Base-by-base conservation (phyloP, 2,113 vertebrate species). In the Cheilinus undulatus region DNA sequence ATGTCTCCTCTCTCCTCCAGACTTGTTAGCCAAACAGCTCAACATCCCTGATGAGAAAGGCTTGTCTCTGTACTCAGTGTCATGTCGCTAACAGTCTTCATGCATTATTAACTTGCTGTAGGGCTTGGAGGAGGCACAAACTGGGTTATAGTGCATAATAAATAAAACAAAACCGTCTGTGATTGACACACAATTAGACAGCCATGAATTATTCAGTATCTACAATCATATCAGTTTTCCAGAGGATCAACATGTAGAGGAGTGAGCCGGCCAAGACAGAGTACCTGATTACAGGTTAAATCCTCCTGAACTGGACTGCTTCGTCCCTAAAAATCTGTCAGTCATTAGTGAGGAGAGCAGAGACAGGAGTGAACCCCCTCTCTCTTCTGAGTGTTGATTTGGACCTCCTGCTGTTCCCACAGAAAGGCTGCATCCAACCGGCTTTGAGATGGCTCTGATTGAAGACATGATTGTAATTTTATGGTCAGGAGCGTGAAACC, bases 401-500 rank as follows among this genome's bases (percentile, higher is more conserved):
- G 80, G 84, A 85, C 78, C 76, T 76, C 89, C 86, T 54, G 85
- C 68, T n/a, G 67, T 34, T 85, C 46, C 63, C 71, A 49, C 54
- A 86, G 74, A 92, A 84, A 85, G 74, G 58, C 58, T 48, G 70
- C 73, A 77, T 80, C 73, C 82, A 50, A 52, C 52, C 22, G 27
- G 80, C 86, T 78, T 69, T 82, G 82, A 80, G 86, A 91, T 73
- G 90, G 58, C 66, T 76, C 82, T 92, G 91, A 93, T 89, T 92
- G 93, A 93, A 90, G 90, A 92, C 90, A 90, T 91, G 78, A 91
- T 91, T 88, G 86, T 84, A 81, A 91, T 93, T 93, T 93, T 90
- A 90, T 62, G 87, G 89, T 90, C 70, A 89, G 81, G 63, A 91
- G 88, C 86, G 73, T 90, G 89, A 91, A 90, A 92, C 84, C 85